Evolutionary conservation across 2,113 vertebrate species (phyloP), one percentile per base, ranked within the genome.

Genomic region (Anoplopoma fimbria): DNA sequence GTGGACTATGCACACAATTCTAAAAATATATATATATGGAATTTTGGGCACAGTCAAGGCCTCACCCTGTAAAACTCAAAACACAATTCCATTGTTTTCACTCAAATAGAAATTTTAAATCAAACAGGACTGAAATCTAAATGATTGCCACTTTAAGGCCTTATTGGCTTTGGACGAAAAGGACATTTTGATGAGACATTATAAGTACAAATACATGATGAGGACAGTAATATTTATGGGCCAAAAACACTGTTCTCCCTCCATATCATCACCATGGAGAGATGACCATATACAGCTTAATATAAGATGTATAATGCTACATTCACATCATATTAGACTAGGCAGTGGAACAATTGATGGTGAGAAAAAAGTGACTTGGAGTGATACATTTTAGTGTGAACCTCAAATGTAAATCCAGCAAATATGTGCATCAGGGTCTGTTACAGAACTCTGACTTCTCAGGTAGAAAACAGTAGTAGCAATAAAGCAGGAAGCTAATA

Each of bases 371-470:
- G 25, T 36, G 36, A 60, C 15, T 19, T 34, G 5, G 25, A 74
- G 31, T 64, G 25, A 69, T 29, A 29, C 13, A 72, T 61, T 69
- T 78, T 14, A 34, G 9, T 42, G 27, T 55, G 4, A 55, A 14
- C 10, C 49, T 45, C 29, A 69, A 42, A 31, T 33, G n/a, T 45
- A 64, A 38, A 9, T 81, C 17, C 15, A 81, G 36, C 29, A 57
- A 67, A 49, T 47, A 49, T 4, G 4, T 64, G 4, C 47, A 81
- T 34, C 13, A 53, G 14, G 17, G 12, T 57, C 17, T 63, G n/a
- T 45, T 23, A 47, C 38, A 27, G 34, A 17, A 60, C 65, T 49
- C n/a, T 42, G 47, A 67, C 29, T 42, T 76, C 77, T 81, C 83
- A 62, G 68, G 55, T 65, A 57, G 53, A 36, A 17, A 76, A 31